A percentile compares a stretch with the other conserved stretches of the same genome.
Conservation (phyloP, 2,113 vertebrate species). For the Thinocorus orbignyianus region DNA sequence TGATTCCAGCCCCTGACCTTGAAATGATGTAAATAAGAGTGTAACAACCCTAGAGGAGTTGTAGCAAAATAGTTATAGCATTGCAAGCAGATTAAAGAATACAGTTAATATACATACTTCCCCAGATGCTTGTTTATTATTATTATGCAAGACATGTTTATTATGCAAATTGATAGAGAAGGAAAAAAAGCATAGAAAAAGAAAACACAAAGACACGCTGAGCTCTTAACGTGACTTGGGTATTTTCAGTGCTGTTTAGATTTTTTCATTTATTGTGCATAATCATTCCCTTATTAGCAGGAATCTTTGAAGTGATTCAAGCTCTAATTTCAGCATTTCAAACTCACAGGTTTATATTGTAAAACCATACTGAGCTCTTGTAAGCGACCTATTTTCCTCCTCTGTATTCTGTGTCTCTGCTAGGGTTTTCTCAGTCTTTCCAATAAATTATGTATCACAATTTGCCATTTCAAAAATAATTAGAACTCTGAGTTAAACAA, state of each 20-base stretch:
- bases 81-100: neutral
- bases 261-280: slow-evolving; percentile 17
- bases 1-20: slow-evolving; percentile 15
- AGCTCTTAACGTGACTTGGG: neutral
- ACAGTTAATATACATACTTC: slow-evolving; percentile 1
- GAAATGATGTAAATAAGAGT: neutral
- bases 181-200: neutral
- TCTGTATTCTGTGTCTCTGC: neutral
- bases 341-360: neutral
- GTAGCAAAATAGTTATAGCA: neutral
- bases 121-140: slow-evolving; percentile 37
- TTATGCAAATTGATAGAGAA: slow-evolving; percentile 54
- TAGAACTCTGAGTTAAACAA: slow-evolving; percentile 14
- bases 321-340: slow-evolving; percentile 40
- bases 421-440: slow-evolving; percentile 11
- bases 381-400: neutral
- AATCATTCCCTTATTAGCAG: slow-evolving; percentile 44
- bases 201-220: neutral
- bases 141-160: slow-evolving; percentile 51
- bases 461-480: slow-evolving; percentile 54
- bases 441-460: slow-evolving; percentile 62
- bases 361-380: neutral
- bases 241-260: slow-evolving; percentile 8
- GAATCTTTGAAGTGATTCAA: slow-evolving; percentile 48
- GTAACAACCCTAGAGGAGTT: neutral